Evolutionary conservation across 2,113 vertebrate genomes (phyloP).

Genomic region (Saguinus midas): DNA sequence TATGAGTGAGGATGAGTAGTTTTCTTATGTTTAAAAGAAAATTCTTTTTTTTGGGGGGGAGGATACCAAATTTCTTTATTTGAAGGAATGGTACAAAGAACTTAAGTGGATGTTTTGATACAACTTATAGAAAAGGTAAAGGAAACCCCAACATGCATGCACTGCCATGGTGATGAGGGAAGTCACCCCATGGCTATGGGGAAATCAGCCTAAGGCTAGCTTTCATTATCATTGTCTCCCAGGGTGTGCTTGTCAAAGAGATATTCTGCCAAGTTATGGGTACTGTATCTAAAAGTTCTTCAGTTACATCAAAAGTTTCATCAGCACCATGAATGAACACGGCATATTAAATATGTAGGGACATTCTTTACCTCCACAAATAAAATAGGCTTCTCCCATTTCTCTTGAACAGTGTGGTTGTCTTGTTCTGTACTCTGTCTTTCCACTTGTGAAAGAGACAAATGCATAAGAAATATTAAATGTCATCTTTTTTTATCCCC

Average conservation of each 20-base stretch:
- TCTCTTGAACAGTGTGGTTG: background rate
- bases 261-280: background rate
- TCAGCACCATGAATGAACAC: background rate
- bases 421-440: background rate
- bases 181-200: too few species aligned
- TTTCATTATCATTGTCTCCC: too few species aligned
- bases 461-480: background rate
- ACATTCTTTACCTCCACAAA: slow-evolving; percentile 1
- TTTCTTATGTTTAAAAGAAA: background rate
- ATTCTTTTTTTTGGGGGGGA: too few species aligned
- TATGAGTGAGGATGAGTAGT: background rate
- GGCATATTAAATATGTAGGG: background rate
- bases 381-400: background rate
- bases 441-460: background rate
- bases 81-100: too few species aligned
- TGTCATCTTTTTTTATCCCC: background rate
- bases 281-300: background rate
- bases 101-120: too few species aligned
- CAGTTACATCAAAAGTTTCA: background rate
- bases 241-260: too few species aligned
- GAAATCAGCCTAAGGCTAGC: too few species aligned
- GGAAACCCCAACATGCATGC: too few species aligned
- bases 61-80: too few species aligned
- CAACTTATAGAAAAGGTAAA: too few species aligned
- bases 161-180: too few species aligned